Conservation (phyloP, 2,888 invertebrate genomes). For the Calameuta filiformis region DNA sequence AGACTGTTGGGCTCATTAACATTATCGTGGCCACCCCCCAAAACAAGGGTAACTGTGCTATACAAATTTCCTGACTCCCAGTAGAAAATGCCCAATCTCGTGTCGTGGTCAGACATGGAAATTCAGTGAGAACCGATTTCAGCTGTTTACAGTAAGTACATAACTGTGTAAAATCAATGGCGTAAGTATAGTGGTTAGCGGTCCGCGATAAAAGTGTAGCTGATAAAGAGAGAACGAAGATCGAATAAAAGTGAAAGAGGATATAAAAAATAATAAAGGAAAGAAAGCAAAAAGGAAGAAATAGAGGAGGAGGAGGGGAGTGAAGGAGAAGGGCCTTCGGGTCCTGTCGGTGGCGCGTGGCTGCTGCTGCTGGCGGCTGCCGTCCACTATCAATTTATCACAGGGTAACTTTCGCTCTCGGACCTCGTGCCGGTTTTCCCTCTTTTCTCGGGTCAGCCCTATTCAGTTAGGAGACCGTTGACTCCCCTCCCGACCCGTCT, state of each 20-base stretch:
- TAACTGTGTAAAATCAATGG: neutral
- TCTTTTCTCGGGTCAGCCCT: conserved; percentile 44
- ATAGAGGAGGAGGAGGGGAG: neutral
- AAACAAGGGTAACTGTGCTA: neutral
- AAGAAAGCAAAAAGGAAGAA: neutral
- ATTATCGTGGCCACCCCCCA: neutral
- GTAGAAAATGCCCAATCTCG: neutral
- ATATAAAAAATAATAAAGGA: neutral
- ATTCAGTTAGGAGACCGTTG: conserved; percentile 10
- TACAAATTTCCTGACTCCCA: neutral
- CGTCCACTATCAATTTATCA: conserved; percentile 66
- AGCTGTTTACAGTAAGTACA: neutral
- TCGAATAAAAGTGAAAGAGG: neutral
- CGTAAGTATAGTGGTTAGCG: neutral
- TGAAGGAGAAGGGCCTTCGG: neutral
- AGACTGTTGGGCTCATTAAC: neutral
- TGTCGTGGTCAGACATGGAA: neutral
- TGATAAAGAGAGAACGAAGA: neutral
- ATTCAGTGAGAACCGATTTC: neutral
- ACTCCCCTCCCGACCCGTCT: conserved; percentile 15
- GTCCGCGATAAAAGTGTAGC: neutral
- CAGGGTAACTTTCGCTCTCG: conserved; percentile 54
- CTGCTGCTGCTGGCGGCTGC: conserved; percentile 36
- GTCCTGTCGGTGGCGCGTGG: neutral
- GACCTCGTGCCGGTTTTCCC: conserved; percentile 35